Evolutionary conservation across 2,797 vertebrate species (phyloP), one percentile per base, ranked within the genome.

Genomic region (Sarcoramphus papa): DNA sequence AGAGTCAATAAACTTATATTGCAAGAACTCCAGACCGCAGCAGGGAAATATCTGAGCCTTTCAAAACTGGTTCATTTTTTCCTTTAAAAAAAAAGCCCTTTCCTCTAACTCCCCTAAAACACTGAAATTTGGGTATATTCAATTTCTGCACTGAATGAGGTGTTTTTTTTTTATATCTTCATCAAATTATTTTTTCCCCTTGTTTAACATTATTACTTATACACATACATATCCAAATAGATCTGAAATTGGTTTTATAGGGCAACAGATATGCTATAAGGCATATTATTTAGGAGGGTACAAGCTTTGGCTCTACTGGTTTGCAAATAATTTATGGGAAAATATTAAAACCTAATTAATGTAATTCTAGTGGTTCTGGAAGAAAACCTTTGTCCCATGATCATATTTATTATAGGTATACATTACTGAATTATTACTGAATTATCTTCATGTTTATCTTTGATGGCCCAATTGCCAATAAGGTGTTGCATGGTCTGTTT

Each of bases 1-100:
- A 91, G 81, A 93, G 84, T 95, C 94, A 94, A 94, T 95, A 94
- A 96, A 95, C 81, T 90, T 93, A 59, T 69, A 95, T 57, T 94
- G 72, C 64, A 83, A 96, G 62, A 91, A 89, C 78, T 85, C 86
- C 72, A 95, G 86, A 89, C 88, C 35, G 1, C 94, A 95, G 50
- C 62, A 94, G 47, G 22, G 53, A 97, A 96, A 95, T 92, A 96
- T 92, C 51, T 72, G 24, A 85, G 68, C 33, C 31, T 77, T 95
- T 91, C 22, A 85, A 91, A 95, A 88, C 17, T 27, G 13, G 23
- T 85, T 92, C 69, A 86, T 86, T 88, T 95, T 92, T 90, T 31
- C 21, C 53, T 17, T 15, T 13, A 4, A 62, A 77, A 40, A 76
- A 37, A 11, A 11, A 17, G 2, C 21, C 16, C 9, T 80, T 90